Evolutionary conservation across 2,797 vertebrate species (phyloP), one percentile per base, ranked within the genome.

Genomic region (Poecilia picta): DNA sequence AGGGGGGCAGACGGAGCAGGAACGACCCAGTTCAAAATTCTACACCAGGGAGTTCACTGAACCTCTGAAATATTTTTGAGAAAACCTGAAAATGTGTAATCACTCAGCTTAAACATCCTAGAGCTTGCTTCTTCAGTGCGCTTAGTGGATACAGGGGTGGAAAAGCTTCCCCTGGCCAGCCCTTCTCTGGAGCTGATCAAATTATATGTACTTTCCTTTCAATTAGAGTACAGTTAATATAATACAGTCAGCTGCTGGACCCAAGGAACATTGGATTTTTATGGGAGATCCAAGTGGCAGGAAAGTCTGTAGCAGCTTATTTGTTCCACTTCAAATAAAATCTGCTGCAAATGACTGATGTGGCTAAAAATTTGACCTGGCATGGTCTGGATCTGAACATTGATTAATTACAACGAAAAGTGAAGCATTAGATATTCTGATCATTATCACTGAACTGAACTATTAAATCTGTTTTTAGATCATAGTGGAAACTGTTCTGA

Each of bases 171-270:
- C 46, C 59, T 47, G 68, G 31, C 81, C 80, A 45, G 57, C 70
- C 68, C 39, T 71, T 31, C 64, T 76, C 49, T 81, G 76, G 39
- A 77, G 70, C 47, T 88, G 82, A 91, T 91, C 76, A 82, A 80
- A 89, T 90, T 68, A 90, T 76, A 47, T 77, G 64, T 83, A 75
- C 78, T 79, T 80, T 81, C 79, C 78, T 59, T 78, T 28, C 62
- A 85, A 82, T 89, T 87, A 87, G 3, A 83, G 75, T 76, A 49
- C 13, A 79, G 16, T 39, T 82, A 81, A 81, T 77, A 53, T 12
- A 51, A 83, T 64, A 39, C 20, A 49, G 25, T 47, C 62, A 47
- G 59, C 66, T 71, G 66, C 79, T 31, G 20, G n/a, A 83, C 55
- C 49, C 72, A 77, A 31, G 49, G n/a, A 84, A 72, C 46, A 78